These are phyloP conservation scores for Acrobeloides nanus DNA, from an alignment of 2,888 invertebrate species.

Conservation along the genomic window DNA sequence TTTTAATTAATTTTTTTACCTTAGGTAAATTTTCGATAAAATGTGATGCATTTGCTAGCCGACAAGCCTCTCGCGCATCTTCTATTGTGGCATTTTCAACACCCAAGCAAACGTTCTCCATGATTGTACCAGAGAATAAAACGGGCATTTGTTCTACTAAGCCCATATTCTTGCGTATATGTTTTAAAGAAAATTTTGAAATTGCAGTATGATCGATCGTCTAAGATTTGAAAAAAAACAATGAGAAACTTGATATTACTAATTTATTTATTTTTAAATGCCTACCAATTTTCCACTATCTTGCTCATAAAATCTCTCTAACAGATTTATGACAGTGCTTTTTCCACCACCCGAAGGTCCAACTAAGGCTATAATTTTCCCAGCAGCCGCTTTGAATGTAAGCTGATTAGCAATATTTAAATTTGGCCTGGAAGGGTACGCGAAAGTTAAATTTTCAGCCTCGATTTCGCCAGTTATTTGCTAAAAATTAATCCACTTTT, in stretches of 20 bases:
- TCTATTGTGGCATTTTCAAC: conserved; percentile 7
- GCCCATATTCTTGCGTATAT: conserved; percentile 71
- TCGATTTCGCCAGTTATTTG: conserved; percentile 1
- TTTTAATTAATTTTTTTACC: not conserved
- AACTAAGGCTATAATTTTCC: conserved; percentile 54
- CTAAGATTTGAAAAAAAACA: conserved; percentile 51
- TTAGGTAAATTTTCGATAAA: conserved; percentile 13
- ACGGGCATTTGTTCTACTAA: conserved; percentile 88
- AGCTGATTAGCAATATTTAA: conserved; percentile 51
- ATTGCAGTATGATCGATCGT: conserved; percentile 61
- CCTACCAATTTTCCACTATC: conserved; percentile 62
- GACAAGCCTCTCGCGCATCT: conserved; percentile 15
- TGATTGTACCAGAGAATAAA: conserved; percentile 77
- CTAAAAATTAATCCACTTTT: not conserved
- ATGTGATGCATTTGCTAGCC: conserved; percentile 15
- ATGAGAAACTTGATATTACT: not conserved
- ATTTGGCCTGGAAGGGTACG: conserved; percentile 54
- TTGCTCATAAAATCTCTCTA: conserved; percentile 77
- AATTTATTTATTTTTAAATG: conserved; percentile 1
- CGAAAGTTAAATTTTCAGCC: conserved; percentile 32
- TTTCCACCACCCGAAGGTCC: conserved; percentile 75
- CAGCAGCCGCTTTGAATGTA: conserved; percentile 39
- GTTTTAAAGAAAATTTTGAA: conserved; percentile 64
- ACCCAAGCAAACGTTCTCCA: conserved; percentile 74
- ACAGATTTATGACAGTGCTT: conserved; percentile 74